Evolutionary conservation across 2,113 vertebrate genomes (phyloP).

Genomic region (Genyomyrus donnyi): DNA sequence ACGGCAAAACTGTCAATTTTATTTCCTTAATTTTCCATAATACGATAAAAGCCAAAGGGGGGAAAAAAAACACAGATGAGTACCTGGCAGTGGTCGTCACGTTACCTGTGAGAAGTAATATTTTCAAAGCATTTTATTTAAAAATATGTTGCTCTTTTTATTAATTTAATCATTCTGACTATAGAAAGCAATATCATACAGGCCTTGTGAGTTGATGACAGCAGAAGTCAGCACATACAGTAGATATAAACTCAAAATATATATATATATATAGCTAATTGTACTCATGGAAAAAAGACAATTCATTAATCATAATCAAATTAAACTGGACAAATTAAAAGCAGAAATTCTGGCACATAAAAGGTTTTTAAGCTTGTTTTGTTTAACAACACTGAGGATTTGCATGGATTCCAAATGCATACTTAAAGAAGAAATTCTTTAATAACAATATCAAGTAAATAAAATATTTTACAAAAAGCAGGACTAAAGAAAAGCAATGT

Average conservation of each 20-base stretch:
- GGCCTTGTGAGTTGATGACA: neutral
- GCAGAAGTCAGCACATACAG: neutral
- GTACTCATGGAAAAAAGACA: neutral
- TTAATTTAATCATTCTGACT: neutral
- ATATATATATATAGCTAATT: neutral
- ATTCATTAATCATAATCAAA: neutral
- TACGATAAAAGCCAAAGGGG: neutral
- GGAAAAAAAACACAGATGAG: neutral
- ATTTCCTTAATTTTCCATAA: neutral
- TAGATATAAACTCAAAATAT: neutral
- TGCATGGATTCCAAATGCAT: neutral
- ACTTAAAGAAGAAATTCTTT: neutral
- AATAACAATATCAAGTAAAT: neutral
- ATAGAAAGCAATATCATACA: neutral
- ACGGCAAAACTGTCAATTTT: neutral
- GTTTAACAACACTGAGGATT: neutral
- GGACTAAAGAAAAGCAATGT: conserved; percentile 57
- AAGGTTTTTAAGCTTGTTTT: neutral
- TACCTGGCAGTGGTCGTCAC: neutral
- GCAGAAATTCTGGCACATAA: neutral
- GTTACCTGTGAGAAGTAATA: neutral
- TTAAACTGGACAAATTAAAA: neutral
- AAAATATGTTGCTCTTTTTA: neutral
- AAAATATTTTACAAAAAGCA: conserved; percentile 68
- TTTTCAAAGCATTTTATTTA: neutral